These are phyloP conservation scores for Leptothorax acervorum DNA, from an alignment of 2,888 invertebrate genomes.

Conservation along the genomic window DNA sequence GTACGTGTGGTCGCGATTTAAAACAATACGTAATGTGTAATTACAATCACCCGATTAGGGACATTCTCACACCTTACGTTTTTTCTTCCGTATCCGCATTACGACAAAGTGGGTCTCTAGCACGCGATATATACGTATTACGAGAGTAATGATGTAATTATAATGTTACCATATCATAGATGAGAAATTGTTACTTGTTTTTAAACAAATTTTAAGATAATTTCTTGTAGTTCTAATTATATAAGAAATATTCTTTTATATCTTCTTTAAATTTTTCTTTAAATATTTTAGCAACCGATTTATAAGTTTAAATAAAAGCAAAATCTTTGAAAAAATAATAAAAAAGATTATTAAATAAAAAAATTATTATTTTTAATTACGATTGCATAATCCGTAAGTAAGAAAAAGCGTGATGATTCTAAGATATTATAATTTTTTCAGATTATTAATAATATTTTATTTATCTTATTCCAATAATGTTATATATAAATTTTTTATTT, in stretches of 20 bases:
- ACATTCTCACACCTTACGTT: slow-evolving; percentile 31
- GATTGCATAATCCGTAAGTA: background rate
- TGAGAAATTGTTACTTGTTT: background rate
- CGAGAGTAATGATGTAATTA: background rate
- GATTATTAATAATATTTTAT: background rate
- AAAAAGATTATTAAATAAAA: background rate
- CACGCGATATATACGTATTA: background rate
- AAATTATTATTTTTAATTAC: background rate
- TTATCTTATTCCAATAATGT: background rate
- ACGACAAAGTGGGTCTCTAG: slow-evolving; percentile 34
- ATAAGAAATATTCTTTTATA: background rate
- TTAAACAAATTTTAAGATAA: background rate
- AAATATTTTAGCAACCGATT: background rate
- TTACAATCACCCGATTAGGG: slow-evolving; percentile 34
- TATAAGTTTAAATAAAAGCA: background rate
- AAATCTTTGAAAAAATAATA: background rate
- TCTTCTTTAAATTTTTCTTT: background rate
- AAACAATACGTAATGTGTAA: slow-evolving; percentile 34
- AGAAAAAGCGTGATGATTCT: background rate
- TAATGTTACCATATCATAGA: background rate
- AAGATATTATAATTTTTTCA: background rate
- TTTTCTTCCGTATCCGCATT: slow-evolving; percentile 14
- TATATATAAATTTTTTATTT: background rate
- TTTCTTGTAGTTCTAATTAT: background rate
- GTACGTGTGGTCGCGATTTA: background rate